These are phyloP conservation scores for Hipparchia semele DNA, from an alignment of 2,888 invertebrate genomes.

Conservation along the genomic window DNA sequence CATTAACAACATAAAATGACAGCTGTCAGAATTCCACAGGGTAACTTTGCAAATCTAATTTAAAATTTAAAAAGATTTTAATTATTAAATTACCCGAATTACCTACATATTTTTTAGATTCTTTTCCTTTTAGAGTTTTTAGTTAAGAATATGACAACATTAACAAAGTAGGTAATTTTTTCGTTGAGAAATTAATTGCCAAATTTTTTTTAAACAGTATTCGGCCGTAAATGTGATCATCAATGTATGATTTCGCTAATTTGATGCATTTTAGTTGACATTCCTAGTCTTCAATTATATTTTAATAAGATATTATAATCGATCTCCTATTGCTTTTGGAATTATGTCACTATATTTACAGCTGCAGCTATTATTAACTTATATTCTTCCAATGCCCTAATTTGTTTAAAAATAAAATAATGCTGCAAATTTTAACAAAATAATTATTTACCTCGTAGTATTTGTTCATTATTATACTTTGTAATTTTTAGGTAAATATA, in stretches of 20 bases:
- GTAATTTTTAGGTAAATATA: no score
- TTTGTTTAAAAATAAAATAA: neutral
- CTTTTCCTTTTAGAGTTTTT: no score
- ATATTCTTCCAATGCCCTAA: neutral
- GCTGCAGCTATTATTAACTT: neutral
- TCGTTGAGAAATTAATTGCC: no score
- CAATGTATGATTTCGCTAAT: slow-evolving; percentile 7
- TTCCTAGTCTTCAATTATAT: slow-evolving; percentile 52
- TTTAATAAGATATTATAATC: neutral
- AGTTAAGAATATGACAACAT: no score
- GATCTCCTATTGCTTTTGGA: slow-evolving; percentile 1
- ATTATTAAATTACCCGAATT: no score
- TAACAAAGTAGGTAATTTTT: no score
- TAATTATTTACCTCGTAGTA: neutral
- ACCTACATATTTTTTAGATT: no score
- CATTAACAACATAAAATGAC: no score
- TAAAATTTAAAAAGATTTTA: no score
- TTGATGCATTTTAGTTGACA: slow-evolving; percentile 47
- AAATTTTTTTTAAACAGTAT: neutral
- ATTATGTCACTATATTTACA: neutral
- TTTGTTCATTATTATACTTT: no score
- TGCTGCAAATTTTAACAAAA: neutral
- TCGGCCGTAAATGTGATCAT: neutral
- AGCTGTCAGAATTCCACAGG: no score
- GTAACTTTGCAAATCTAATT: no score